Base-by-base conservation (phyloP, 2,888 invertebrate genomes). In the Troides aeacus region DNA sequence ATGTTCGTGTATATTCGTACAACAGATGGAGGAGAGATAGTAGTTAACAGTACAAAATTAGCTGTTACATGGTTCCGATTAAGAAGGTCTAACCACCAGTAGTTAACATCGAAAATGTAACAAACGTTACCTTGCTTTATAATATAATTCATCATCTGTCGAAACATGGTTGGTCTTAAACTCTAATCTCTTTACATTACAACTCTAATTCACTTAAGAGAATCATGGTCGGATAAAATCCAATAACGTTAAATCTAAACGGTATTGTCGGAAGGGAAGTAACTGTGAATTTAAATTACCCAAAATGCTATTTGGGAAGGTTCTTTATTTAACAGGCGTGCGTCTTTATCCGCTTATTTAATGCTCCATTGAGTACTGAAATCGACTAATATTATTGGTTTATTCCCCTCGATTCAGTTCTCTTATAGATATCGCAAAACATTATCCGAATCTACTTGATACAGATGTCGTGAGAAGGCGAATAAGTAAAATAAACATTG, bases 221-320 rank as follows among this genome's bases (percentile, higher is more conserved):
- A 50, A 63, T 68, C 50, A 63, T 68, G 68, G 46, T 63, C 6
- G 63, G 46, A 62, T 62, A 57, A 58, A 63, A 68, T 59, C 63
- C 68, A 68, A 68, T 68, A 63, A 63, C 36, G 63, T 63, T 68
- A 63, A 68, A 68, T 68, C 58, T 68, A 59, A 63, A 68, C 62
- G 30, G 50, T 58, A 59, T 50, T 68, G 63, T 68, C 50, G 58
- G 62, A 36, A 30, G 63, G 50, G 63, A 63, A 58, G 68, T 63
- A 63, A 68, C 63, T 63, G 68, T 63, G 63, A 59, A 68, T 68
- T 68, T 68, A 68, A 68, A 68, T 68, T 68, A 68, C 63, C 50
- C 46, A 63, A 30, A 68, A 68, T 58, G 68, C 67, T 67, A 68
- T 68, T 62, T 30, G 46, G 21, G 46, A n/a, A 57, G 58, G 62